Conservation (phyloP, 2,113 vertebrate genomes). For the Ochotona curzoniae region DNA sequence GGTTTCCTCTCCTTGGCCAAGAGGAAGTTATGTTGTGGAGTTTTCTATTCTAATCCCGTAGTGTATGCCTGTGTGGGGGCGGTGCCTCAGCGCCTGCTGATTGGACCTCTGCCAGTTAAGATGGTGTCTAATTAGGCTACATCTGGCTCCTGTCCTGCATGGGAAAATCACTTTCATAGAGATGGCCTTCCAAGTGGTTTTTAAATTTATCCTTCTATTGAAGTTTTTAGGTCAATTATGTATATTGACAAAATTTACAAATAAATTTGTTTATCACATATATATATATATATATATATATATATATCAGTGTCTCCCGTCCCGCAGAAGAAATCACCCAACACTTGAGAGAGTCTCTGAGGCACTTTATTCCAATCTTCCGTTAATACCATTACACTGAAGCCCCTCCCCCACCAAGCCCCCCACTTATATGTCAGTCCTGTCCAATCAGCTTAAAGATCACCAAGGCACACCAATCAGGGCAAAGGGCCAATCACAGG, state of each 20-base stretch:
- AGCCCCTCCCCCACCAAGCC: too few species aligned
- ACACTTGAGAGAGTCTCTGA: too few species aligned
- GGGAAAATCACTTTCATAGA: slow-evolving; percentile 51
- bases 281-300: too few species aligned
- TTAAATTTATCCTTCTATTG: slow-evolving; percentile 59
- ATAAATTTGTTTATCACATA: slow-evolving; percentile 82
- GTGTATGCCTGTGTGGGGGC: slow-evolving; percentile 39
- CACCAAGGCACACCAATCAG: too few species aligned
- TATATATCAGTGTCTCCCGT: too few species aligned
- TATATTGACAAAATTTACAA: slow-evolving; percentile 80
- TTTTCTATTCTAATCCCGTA: slow-evolving; percentile 46
- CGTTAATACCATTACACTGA: too few species aligned
- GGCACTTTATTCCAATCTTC: too few species aligned
- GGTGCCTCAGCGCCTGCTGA: slow-evolving; percentile 10
- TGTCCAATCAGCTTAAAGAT: too few species aligned
- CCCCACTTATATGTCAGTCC: too few species aligned
- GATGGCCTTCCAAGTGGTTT: slow-evolving; percentile 73
- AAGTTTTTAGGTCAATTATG: slow-evolving; percentile 79
- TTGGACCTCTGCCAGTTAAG: slow-evolving; percentile 5
- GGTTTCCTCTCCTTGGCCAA: neutral
- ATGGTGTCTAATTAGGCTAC: slow-evolving; percentile 30
- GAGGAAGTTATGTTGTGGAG: slow-evolving; percentile 40
- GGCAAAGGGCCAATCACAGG: too few species aligned
- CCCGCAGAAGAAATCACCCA: too few species aligned
- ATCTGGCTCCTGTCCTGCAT: slow-evolving; percentile 39